A percentile compares a stretch with the other conserved stretches of the same genome.
Conservation (phyloP, 1,140 invertebrate genomes). For the Zaprionus tsacasi region DNA sequence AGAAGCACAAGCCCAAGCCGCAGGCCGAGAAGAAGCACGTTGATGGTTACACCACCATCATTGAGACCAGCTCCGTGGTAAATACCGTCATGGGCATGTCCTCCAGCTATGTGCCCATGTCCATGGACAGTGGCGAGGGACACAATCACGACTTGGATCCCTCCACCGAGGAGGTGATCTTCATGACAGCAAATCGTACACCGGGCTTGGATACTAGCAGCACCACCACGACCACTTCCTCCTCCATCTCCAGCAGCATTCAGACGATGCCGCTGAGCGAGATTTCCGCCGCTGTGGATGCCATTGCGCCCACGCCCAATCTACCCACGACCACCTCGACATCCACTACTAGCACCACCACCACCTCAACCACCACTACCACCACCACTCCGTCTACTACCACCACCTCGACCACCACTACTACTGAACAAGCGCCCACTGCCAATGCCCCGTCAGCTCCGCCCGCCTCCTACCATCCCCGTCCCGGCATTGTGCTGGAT, state of each 20-base stretch:
- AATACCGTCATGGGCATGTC: conserved; percentile 72
- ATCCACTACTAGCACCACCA: conserved; percentile 61
- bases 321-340: conserved; percentile 41
- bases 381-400: conserved; percentile 52
- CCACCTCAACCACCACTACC: conserved; percentile 46
- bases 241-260: conserved; percentile 69
- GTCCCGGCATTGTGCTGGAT: conserved; percentile 92
- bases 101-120: conserved; percentile 76
- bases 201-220: conserved; percentile 68
- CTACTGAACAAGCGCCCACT: conserved; percentile 54
- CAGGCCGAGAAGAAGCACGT: conserved; percentile 8
- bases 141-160: conserved; percentile 61
- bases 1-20: conserved; percentile 68
- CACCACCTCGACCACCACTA: conserved; percentile 45
- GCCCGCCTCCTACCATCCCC: conserved; percentile 86
- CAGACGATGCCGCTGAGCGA: conserved; percentile 72
- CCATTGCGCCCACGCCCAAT: conserved; percentile 61
- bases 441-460: conserved; percentile 49
- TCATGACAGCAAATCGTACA: conserved; percentile 83
- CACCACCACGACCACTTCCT: conserved; percentile 22
- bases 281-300: conserved; percentile 15
- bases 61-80: conserved; percentile 71
- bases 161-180: conserved; percentile 73
- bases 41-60: conserved; percentile 60
- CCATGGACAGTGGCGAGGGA: conserved; percentile 68